Evolutionary conservation across 2,888 invertebrate genomes (phyloP), one percentile per base, ranked within the genome.

Genomic region (Cryptocephalus primarius): DNA sequence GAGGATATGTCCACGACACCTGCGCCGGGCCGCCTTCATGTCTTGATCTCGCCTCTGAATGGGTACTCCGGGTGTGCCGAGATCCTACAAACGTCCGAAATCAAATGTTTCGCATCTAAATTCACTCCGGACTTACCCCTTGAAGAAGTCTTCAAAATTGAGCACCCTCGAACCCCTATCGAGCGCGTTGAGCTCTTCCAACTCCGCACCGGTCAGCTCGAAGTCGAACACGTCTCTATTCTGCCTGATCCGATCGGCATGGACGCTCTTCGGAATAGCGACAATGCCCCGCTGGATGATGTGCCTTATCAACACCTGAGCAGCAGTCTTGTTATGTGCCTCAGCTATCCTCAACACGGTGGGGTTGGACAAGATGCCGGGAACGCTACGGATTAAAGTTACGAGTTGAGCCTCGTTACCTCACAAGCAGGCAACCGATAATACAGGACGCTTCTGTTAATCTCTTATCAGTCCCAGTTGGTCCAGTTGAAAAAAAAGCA

Each of bases 251-350:
- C 91, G 76, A 6, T 70, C 62, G 0, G 81, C 71, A 66, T 83
- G 84, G 3, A 83, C 83, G 65, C 90, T 91, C 67, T 92, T 93
- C 4, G 92, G 91, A 60, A 93, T 89, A 36, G 82, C 82, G 9
- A 76, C 77, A 32, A 90, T 68, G 9, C 82, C 83, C 39, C 77
- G 78, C 65, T 91, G 87, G 8, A 88, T 59, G 9, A 79, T 72
- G 68, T 83, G 83, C 42, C 85, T 77, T 2, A 93, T 69, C 34
- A 87, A 69, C 31, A 80, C 65, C 69, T 92, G 91, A 4, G 89
- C 89, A 1, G 85, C 73, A 0, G 82, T 77, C 63, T 85, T 88
- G 0, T 71, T 68, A 59, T 82, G 76, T 56, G 72, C 77, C 39
- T 75, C 72, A 1, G 78, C 78, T 33, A 68, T 58, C 32, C 51